Evolutionary conservation across 2,113 vertebrate species (phyloP).

Genomic region (Clarias gariepinus): DNA sequence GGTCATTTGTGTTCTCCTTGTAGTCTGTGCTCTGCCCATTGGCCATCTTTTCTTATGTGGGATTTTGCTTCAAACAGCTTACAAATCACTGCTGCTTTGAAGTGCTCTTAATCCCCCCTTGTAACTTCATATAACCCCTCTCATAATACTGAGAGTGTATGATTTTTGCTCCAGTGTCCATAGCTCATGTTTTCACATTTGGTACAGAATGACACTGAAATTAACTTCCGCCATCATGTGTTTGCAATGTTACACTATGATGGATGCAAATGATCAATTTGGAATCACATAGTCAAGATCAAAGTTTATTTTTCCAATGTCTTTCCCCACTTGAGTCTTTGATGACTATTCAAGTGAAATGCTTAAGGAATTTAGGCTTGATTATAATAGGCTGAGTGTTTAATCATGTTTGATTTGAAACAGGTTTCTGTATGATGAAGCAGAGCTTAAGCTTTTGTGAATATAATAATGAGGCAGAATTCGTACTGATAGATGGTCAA

Average conservation of each 20-base stretch:
- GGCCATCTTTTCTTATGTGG: conserved; percentile 67
- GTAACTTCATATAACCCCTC: conserved; percentile 73
- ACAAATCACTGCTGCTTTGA: conserved; percentile 72
- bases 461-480: conserved; percentile 26
- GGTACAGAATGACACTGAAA: conserved; percentile 9
- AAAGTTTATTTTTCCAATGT: conserved; percentile 39
- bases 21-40: conserved; percentile 48
- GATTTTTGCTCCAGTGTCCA: conserved; percentile 11
- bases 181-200: conserved; percentile 15
- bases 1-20: conserved; percentile 50
- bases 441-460: conserved; percentile 15
- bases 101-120: conserved; percentile 71
- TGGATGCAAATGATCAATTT: conserved; percentile 27
- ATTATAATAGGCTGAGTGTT: conserved; percentile 41
- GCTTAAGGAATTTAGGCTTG: conserved; percentile 44
- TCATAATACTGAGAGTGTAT: conserved; percentile 32
- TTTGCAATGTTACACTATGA: conserved; percentile 20
- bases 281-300: conserved; percentile 32
- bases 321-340: conserved; percentile 37
- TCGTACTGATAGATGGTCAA: conserved; percentile 6
- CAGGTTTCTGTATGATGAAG: conserved; percentile 34
- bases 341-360: conserved; percentile 37
- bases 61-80: conserved; percentile 72
- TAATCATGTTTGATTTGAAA: conserved; percentile 49
- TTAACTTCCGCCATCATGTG: conserved; percentile 1